phyloP scores from a whole-genome alignment of 2,113 vertebrate species.

The Anhinga rufa region DNA sequence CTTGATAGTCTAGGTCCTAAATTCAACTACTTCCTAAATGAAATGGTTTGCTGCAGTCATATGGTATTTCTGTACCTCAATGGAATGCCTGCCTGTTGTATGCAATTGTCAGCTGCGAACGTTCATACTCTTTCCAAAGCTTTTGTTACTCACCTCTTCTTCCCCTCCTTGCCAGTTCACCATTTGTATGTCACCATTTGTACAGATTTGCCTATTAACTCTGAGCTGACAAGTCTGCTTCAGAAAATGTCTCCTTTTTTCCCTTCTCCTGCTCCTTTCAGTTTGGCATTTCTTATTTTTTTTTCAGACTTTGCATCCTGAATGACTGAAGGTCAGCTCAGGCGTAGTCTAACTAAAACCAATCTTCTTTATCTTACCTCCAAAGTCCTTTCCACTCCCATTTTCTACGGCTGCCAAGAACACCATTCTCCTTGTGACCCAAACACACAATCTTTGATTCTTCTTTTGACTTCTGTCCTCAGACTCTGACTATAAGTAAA shows the following conservation, averaged over 20 bases:
- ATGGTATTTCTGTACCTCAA: neutral
- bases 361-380: neutral
- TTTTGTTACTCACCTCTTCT: neutral
- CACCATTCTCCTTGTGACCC: neutral
- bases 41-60: neutral
- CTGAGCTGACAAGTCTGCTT: neutral
- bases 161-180: rapidly evolving
- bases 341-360: neutral
- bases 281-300: neutral
- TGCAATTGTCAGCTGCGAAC: neutral
- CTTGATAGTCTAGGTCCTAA: neutral
- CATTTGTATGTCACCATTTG: neutral
- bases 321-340: neutral
- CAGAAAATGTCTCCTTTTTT: neutral
- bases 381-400: neutral
- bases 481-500: neutral
- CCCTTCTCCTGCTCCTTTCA: neutral
- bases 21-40: neutral
- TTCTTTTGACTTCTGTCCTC: neutral
- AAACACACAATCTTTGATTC: neutral
- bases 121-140: neutral
- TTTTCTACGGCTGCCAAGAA: neutral
- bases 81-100: neutral
- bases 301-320: neutral
- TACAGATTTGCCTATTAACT: neutral